Percentiles rank a stretch among this genome's conserved stretches.
phyloP scores from a whole-genome alignment of 2,888 invertebrate species.

The Hyles lineata region DNA sequence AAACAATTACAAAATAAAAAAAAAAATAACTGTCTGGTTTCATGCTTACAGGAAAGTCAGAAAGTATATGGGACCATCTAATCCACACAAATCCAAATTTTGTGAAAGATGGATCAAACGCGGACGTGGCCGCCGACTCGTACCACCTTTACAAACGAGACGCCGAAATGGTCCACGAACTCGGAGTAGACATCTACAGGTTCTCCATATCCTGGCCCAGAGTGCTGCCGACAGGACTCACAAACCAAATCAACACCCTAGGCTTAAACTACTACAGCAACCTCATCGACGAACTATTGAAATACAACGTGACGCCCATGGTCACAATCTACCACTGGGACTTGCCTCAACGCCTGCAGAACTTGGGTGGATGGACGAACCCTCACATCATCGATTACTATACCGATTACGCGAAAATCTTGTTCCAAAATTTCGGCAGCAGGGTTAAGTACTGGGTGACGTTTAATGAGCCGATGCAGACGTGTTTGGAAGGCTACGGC shows the following conservation, averaged over 20 bases:
- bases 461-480: conserved; percentile 89
- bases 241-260: conserved; percentile 86
- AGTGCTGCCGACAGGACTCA: conserved; percentile 88
- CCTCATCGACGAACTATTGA: conserved; percentile 88
- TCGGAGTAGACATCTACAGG: conserved; percentile 88
- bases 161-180: conserved; percentile 85
- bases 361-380: conserved; percentile 88
- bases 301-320: conserved; percentile 88
- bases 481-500: conserved; percentile 84
- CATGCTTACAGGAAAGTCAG: conserved; percentile 84
- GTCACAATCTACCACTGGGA: conserved; percentile 91
- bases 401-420: conserved; percentile 86
- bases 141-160: conserved; percentile 88
- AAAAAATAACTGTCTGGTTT: conserved; percentile 9
- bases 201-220: conserved; percentile 92
- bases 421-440: conserved; percentile 86
- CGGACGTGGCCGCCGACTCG: conserved; percentile 88
- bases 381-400: conserved; percentile 87
- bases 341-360: conserved; percentile 86
- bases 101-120: conserved; percentile 84
- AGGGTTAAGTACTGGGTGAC: conserved; percentile 90
- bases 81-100: conserved; percentile 79
- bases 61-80: conserved; percentile 86
- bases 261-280: conserved; percentile 92
- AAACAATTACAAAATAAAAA: no score